Conservation (phyloP, 2,113 vertebrate species). For the Elephantulus edwardii region DNA sequence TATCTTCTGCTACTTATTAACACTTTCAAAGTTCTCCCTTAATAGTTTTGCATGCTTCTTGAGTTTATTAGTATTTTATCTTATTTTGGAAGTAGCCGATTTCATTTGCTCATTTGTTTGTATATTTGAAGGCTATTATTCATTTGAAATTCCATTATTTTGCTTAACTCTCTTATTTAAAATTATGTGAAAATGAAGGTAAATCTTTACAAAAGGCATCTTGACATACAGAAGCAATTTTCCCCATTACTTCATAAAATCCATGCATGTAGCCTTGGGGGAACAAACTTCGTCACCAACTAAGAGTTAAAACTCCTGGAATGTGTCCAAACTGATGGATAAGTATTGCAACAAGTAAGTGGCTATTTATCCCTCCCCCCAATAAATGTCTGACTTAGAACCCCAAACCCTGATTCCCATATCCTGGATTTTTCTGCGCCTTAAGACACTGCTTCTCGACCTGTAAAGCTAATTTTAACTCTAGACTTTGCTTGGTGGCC, state of each 20-base stretch:
- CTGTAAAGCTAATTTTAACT: background rate
- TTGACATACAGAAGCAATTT: background rate
- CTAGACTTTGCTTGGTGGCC: background rate
- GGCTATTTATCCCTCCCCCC: background rate
- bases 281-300: background rate
- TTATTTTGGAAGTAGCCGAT: background rate
- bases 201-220: background rate
- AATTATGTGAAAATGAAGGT: background rate
- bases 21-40: slow-evolving; percentile 3
- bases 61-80: background rate
- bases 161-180: slow-evolving; percentile 25
- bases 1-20: background rate
- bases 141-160: background rate
- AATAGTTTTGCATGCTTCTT: background rate
- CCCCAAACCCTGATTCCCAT: background rate
- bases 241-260: slow-evolving; percentile 29
- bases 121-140: slow-evolving; percentile 15
- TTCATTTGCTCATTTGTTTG: background rate
- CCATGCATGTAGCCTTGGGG: background rate
- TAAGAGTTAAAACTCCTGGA: background rate
- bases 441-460: background rate
- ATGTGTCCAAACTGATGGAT: background rate
- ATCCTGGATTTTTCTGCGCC: background rate
- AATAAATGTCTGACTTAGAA: background rate
- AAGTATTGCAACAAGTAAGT: background rate